These are phyloP conservation scores for Capitulum mitella DNA, from an alignment of 2,888 invertebrate species.

Conservation along the genomic window DNA sequence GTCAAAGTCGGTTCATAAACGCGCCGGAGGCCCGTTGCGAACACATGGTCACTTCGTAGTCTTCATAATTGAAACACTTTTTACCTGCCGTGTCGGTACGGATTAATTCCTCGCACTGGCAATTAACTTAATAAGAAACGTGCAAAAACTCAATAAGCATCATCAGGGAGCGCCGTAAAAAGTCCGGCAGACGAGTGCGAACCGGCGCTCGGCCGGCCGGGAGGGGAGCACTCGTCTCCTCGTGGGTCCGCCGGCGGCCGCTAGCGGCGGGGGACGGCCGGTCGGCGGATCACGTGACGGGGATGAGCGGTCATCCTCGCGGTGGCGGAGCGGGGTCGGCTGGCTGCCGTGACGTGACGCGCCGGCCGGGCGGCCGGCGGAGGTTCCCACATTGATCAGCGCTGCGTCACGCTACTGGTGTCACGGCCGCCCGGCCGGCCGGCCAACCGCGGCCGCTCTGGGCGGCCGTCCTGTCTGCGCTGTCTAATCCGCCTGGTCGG, in stretches of 20 bases:
- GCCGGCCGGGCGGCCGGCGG: neutral
- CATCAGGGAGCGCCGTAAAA: conserved; percentile 5
- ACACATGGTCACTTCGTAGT: neutral
- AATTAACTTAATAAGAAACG: conserved; percentile 24
- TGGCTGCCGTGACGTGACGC: neutral
- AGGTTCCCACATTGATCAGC: neutral
- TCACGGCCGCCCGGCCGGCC: too few species aligned
- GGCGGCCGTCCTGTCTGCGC: neutral
- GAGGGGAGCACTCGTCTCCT: neutral
- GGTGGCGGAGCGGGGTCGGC: too few species aligned
- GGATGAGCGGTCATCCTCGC: too few species aligned
- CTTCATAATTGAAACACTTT: conserved; percentile 16
- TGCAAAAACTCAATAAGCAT: conserved; percentile 20
- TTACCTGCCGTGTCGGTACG: neutral
- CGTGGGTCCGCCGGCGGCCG: too few species aligned
- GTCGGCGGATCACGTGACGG: neutral
- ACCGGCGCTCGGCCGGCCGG: neutral
- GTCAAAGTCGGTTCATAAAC: neutral
- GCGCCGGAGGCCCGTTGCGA: neutral
- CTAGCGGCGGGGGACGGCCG: neutral
- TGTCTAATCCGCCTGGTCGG: too few species aligned
- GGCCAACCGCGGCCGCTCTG: too few species aligned
- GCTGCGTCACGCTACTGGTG: neutral
- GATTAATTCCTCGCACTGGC: conserved; percentile 17
- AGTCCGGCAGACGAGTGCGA: neutral